Percentiles rank a stretch among this genome's conserved stretches.
Evolutionary conservation across 2,113 vertebrate species (phyloP).

Genomic region (Okapia johnstoni): DNA sequence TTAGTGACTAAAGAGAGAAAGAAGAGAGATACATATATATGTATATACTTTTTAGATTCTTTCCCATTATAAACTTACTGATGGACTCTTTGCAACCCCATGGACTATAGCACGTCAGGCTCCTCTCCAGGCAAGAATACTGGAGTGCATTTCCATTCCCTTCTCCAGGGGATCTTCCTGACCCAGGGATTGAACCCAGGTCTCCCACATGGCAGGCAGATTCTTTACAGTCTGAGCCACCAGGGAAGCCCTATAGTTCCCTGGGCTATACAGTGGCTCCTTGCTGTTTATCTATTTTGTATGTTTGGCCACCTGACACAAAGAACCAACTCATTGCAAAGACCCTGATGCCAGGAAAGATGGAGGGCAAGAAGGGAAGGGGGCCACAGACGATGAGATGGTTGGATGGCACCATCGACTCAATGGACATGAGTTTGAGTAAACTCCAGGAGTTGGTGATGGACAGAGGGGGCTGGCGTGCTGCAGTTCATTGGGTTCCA

Average conservation of each 20-base stretch:
- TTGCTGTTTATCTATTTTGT: accelerated
- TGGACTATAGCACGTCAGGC: background rate
- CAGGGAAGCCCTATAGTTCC: background rate
- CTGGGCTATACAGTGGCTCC: background rate
- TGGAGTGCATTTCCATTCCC: background rate
- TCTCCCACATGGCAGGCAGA: background rate
- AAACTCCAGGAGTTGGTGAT: background rate
- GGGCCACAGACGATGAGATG: background rate
- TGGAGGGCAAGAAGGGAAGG: background rate
- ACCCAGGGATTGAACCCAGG: accelerated
- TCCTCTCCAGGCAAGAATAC: background rate
- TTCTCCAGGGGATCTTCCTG: background rate
- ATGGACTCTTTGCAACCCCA: too few species aligned
- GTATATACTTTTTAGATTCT: background rate
- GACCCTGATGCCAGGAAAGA: background rate
- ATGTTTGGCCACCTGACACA: background rate
- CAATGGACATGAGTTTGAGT: background rate
- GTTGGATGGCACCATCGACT: background rate
- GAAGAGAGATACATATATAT: background rate
- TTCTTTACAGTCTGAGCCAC: background rate
- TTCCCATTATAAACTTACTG: too few species aligned
- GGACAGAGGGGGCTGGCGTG: background rate
- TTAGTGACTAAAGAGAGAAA: background rate
- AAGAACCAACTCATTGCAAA: background rate
- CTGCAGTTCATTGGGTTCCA: background rate